Base-by-base conservation (phyloP, 1,140 invertebrate genomes). In the Cotesia vestalis region DNA sequence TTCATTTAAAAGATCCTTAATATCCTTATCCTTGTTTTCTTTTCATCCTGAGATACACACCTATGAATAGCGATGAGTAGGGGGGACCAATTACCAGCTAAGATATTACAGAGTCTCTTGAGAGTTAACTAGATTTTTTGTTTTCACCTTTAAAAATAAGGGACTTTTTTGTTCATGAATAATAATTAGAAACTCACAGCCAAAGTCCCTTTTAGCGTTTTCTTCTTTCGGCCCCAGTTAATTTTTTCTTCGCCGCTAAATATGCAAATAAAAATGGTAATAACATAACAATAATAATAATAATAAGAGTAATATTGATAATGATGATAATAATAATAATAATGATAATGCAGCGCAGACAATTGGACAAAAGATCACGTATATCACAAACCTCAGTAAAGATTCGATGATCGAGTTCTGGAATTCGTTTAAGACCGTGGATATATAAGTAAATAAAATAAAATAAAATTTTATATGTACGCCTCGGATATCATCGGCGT, bases 41-140 rank as follows among this genome's bases (percentile, higher is more conserved):
- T 53, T 20, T 53, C 9, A 4, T 52, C 53, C 20, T 11, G 17
- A 4, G 14, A 55, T 11, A 12, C 53, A 67, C 52, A 62, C 5
- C 73, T 81, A 85, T 85, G 84, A 85, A 85, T 85, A 85, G 78
- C 80, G 82, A 85, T 83, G 83, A 83, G 80, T 78, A 82, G 78
- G 75, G 69, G 60, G 59, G 74, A 79, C 77, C 79, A 82, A 82
- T 83, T 82, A 81, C 76, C 69, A 14, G 61, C 62, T 70, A 73
- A 73, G 67, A 72, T 68, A 79, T 78, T 79, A 79, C 76, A 81
- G 12, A 52, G 62, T 38, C 62, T 36, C 62, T 46, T 20, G 5
- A 38, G n/a, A 46, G 4, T 46, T 46, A 46, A 46, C 11, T 46
- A 9, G 6, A 46, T 46, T 46, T 46, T 46, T 40, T 27, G 27